Percentiles rank a stretch among this genome's conserved stretches.
phyloP scores from a whole-genome alignment of 2,797 vertebrate species.

The Rhadinocentrus ornatus region DNA sequence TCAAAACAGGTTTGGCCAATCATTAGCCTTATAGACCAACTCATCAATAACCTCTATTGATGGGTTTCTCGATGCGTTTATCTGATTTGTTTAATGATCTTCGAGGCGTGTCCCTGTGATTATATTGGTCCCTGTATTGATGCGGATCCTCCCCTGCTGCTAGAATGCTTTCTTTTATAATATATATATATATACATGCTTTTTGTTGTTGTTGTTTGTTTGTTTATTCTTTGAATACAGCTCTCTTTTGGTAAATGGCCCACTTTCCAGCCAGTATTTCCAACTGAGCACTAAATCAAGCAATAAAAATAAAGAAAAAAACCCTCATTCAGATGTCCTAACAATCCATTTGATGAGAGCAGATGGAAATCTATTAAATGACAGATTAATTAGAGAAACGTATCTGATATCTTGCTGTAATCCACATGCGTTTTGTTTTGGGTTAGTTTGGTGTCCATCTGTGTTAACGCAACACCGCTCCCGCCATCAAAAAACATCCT shows the following conservation, averaged over 20 bases:
- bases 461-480: conserved; percentile 20
- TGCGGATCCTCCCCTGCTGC: conserved; percentile 38
- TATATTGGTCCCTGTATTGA: conserved; percentile 56
- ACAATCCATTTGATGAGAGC: conserved; percentile 14
- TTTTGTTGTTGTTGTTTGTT: not conserved
- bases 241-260: conserved; percentile 13
- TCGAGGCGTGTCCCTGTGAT: conserved; percentile 74
- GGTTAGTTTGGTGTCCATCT: conserved; percentile 37
- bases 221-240: conserved; percentile 34
- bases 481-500: conserved; percentile 32
- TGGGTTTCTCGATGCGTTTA: conserved; percentile 76
- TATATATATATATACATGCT: too few relatives aligned
- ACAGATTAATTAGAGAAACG: not conserved
- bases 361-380: not conserved
- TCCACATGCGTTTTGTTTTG: conserved; percentile 51
- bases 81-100: conserved; percentile 86
- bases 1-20: conserved; percentile 72
- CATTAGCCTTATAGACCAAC: conserved; percentile 83
- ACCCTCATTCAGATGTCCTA: conserved; percentile 30
- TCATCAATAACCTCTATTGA: conserved; percentile 87
- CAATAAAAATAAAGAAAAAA: not conserved
- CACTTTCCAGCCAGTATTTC: conserved; percentile 14
- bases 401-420: conserved; percentile 11
- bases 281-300: conserved; percentile 2
- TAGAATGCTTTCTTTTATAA: conserved; percentile 18